Evolutionary conservation across 2,797 vertebrate species (phyloP).

Genomic region (Capromys pilorides): DNA sequence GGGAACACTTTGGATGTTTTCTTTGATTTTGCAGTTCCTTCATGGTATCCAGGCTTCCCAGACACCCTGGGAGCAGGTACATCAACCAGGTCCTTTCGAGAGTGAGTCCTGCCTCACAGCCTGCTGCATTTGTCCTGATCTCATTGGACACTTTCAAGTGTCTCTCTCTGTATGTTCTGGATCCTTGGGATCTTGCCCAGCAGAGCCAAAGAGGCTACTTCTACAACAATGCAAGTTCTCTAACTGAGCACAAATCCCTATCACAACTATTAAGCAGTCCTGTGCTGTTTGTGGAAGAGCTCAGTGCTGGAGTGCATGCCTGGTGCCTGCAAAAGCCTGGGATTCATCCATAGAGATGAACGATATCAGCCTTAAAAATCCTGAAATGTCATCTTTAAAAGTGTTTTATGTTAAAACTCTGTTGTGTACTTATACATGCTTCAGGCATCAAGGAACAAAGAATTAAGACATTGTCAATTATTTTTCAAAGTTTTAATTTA

Average conservation of each 20-base stretch:
- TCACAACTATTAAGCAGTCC: neutral
- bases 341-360: neutral
- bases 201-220: neutral
- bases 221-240: neutral
- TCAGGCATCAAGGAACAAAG: neutral
- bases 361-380: neutral
- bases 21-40: neutral
- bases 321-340: too few relatives aligned
- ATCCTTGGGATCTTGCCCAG: neutral
- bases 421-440: neutral
- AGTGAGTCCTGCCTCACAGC: neutral
- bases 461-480: neutral
- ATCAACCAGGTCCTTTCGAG: too few relatives aligned
- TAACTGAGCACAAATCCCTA: too few relatives aligned
- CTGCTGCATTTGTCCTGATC: neutral
- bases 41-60: neutral
- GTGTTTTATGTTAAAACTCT: neutral
- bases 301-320: too few relatives aligned
- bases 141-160: too few relatives aligned
- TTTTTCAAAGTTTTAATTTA: neutral
- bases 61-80: too few relatives aligned
- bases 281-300: too few relatives aligned
- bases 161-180: neutral
- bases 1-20: neutral
- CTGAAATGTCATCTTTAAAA: neutral